phyloP scores from a whole-genome alignment of 2,797 vertebrate species.

The Hyperoplus immaculatus region DNA sequence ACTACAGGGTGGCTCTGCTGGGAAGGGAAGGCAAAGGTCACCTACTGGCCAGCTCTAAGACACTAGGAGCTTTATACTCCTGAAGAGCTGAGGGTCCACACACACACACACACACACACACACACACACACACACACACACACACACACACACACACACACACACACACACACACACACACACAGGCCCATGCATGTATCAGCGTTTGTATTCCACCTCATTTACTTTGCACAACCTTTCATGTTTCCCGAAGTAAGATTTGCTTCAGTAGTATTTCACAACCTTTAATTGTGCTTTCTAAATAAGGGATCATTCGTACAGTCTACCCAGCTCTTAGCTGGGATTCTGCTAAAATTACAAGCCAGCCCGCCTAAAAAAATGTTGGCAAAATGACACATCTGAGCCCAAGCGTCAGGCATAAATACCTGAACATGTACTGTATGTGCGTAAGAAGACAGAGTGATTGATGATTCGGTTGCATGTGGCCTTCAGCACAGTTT shows the following conservation, averaged over 20 bases:
- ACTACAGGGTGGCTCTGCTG: slow-evolving; percentile 73
- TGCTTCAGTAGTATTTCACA: slow-evolving; percentile 46
- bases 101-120: slow-evolving; percentile 54
- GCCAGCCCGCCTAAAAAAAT: slow-evolving; percentile 27
- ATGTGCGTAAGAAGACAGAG: slow-evolving; percentile 34
- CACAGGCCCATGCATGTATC: slow-evolving; percentile 50
- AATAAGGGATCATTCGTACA: slow-evolving; percentile 50
- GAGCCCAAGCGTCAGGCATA: slow-evolving; percentile 3
- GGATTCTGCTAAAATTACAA: slow-evolving; percentile 57
- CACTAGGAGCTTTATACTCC: slow-evolving; percentile 76
- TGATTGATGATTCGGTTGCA: slow-evolving; percentile 49
- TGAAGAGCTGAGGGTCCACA: slow-evolving; percentile 47
- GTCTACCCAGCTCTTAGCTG: slow-evolving; percentile 18
- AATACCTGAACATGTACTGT: slow-evolving; percentile 38
- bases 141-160: slow-evolving; percentile 7
- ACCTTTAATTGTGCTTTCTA: slow-evolving; percentile 53
- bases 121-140: slow-evolving; percentile 41
- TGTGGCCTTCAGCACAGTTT: slow-evolving; percentile 16
- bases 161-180: slow-evolving; percentile 8
- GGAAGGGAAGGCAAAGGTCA: slow-evolving; percentile 78
- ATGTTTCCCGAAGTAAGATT: slow-evolving; percentile 35
- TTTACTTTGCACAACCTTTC: slow-evolving; percentile 48
- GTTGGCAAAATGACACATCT: slow-evolving; percentile 16
- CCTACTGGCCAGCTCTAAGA: slow-evolving; percentile 59
- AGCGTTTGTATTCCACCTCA: slow-evolving; percentile 44